phyloP scores from a whole-genome alignment of 37 sponge, comb jelly and placozoan species.

The Diacarnus erythraeanus region DNA sequence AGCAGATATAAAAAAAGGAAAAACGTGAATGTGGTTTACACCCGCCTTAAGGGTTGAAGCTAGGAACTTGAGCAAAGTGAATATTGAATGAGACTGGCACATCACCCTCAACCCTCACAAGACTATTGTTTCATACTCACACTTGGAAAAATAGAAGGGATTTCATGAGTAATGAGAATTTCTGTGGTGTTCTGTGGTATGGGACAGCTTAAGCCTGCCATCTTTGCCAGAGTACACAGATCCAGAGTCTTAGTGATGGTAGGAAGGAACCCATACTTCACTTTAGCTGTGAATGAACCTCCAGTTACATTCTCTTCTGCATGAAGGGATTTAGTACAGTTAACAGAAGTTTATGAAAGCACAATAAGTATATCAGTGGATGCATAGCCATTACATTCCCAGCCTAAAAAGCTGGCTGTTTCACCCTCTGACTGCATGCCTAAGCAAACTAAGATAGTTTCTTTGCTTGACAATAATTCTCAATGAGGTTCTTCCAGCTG shows the following conservation, averaged over 20 bases:
- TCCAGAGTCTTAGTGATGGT: conserved; percentile 5
- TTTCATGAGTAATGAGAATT: not conserved
- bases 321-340: not conserved
- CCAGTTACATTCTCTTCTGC: conserved; percentile 41
- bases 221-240: conserved; percentile 11
- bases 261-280: conserved; percentile 22
- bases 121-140: not conserved
- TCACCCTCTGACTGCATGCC: too few species aligned
- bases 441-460: too few species aligned
- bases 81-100: too few species aligned
- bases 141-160: not conserved
- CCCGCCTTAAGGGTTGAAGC: too few species aligned
- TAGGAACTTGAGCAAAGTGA: too few species aligned
- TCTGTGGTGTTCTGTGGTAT: not conserved
- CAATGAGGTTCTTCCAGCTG: too few species aligned
- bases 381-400: too few species aligned
- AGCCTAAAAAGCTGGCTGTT: too few species aligned
- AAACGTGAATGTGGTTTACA: too few species aligned
- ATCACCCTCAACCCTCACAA: too few species aligned
- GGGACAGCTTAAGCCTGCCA: conserved; percentile 23
- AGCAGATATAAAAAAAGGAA: too few species aligned
- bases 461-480: too few species aligned
- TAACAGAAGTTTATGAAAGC: not conserved
- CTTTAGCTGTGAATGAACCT: conserved; percentile 18
- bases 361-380: not conserved